These are phyloP conservation scores for Kradibia gibbosae DNA, from an alignment of 1,140 invertebrate genomes.

Conservation along the genomic window DNA sequence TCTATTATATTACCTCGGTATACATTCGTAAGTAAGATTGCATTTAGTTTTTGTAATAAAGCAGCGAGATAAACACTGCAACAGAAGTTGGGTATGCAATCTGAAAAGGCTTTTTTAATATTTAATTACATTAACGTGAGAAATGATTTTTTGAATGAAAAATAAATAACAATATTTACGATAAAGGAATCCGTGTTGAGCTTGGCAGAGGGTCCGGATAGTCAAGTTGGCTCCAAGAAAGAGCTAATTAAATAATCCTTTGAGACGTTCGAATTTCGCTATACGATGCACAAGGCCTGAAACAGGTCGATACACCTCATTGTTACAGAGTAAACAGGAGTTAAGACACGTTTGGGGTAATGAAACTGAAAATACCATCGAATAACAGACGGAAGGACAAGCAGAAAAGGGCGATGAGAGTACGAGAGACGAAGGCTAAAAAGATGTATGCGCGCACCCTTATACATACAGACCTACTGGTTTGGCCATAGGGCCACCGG, in stretches of 20 bases:
- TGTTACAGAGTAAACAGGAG: conserved; percentile 72
- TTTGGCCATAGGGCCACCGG: conserved; percentile 52
- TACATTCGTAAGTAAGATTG: too few relatives aligned
- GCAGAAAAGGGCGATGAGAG: conserved; percentile 19
- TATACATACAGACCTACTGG: background rate
- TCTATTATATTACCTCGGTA: too few relatives aligned
- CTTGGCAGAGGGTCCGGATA: background rate
- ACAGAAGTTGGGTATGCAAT: too few relatives aligned
- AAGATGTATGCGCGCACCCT: conserved; percentile 24
- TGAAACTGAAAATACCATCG: conserved; percentile 1
- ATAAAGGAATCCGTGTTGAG: conserved; percentile 20
- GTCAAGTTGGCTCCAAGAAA: conserved; percentile 39
- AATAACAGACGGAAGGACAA: background rate
- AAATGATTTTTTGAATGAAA: conserved; percentile 18
- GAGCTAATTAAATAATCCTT: conserved; percentile 72
- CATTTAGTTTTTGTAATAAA: too few relatives aligned
- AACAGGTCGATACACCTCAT: conserved; percentile 72
- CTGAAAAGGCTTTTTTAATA: too few relatives aligned
- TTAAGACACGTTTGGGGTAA: conserved; percentile 62
- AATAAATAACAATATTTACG: too few relatives aligned
- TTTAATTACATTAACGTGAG: background rate
- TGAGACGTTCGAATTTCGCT: conserved; percentile 54
- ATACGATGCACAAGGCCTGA: conserved; percentile 57
- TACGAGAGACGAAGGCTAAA: conserved; percentile 41
- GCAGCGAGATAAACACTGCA: too few relatives aligned